Base-by-base conservation (phyloP, 2,797 vertebrate species). In the Sebastes kiyomatsui region DNA sequence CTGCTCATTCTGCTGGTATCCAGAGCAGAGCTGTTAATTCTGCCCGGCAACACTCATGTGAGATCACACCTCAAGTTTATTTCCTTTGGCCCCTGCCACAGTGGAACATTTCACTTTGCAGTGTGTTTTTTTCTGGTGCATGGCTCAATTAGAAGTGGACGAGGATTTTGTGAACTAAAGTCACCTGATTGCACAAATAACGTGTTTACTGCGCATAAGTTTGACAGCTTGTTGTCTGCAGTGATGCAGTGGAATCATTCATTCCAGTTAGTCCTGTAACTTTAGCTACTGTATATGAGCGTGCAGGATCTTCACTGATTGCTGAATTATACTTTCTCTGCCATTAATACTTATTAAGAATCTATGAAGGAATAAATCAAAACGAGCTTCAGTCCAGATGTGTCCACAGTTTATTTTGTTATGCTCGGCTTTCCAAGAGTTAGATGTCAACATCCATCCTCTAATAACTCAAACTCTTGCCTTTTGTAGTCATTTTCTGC, bases 1-100 rank as follows among this genome's bases (percentile, higher is more conserved):
- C 79, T 56, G 81, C 56, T 72, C 72, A 73, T 64, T 81, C 79
- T 72, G 72, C 66, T 61, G 54, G 35, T 73, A 70, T 72, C 70
- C 52, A 78, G 66, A 80, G 35, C 58, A 30, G 66, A 73, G 46
- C 71, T 46, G 55, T 64, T 18, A 70, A 56, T 52, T 85, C 76
- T 80, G 67, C 74, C 72, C n/a, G 58, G 82, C 80, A 79, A 67
- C 86, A 62, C 42, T 13, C 23, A 49, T 20, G 30, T 35, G 54
- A n/a, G 60, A 67, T 83, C 83, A 67, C 77, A 64, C 76, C 66
- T 79, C 49, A 25, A 62, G n/a, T 62, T 46, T 32, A 49, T 61
- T 69, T 75, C 68, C 49, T 79, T 67, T 33, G 46, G 22, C 9
- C 25, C 14, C 8, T 0, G 14, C 56, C 27, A 18, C n/a, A 60